phyloP scores from a whole-genome alignment of 2,888 invertebrate species.

The Caenorhabditis doughertyi region DNA sequence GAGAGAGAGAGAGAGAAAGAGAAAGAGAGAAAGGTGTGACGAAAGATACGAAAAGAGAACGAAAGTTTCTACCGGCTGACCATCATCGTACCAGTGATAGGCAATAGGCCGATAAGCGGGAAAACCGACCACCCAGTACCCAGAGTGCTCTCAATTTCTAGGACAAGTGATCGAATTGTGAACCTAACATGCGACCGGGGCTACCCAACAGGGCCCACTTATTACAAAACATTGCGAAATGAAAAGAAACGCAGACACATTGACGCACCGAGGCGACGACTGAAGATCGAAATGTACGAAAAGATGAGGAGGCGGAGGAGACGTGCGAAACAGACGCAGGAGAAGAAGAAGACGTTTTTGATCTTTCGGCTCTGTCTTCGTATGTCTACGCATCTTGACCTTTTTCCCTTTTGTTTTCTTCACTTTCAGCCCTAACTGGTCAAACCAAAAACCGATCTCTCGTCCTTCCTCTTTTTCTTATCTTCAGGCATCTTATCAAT shows the following conservation, averaged over 20 bases:
- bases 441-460: conserved; percentile 52
- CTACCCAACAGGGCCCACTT: conserved; percentile 42
- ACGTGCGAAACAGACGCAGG: conserved; percentile 30
- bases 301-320: conserved; percentile 27
- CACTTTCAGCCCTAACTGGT: conserved; percentile 39
- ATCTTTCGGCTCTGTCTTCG: conserved; percentile 49
- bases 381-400: conserved; percentile 37
- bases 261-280: conserved; percentile 38
- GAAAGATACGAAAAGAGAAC: too few species aligned
- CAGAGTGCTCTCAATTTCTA: conserved; percentile 29
- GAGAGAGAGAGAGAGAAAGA: conserved; percentile 13
- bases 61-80: conserved; percentile 30
- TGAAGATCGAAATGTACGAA: conserved; percentile 54
- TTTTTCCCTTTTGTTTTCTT: neutral
- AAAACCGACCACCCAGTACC: conserved; percentile 22
- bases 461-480: conserved; percentile 44
- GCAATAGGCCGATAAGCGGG: conserved; percentile 16
- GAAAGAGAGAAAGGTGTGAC: conserved; percentile 16
- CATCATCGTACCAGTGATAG: conserved; percentile 31
- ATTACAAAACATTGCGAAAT: conserved; percentile 30
- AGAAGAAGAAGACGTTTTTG: conserved; percentile 37
- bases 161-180: conserved; percentile 64
- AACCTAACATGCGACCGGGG: conserved; percentile 50
- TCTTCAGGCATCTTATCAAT: conserved; percentile 30
- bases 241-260: conserved; percentile 45